Evolutionary conservation across 2,797 vertebrate genomes (phyloP).

Genomic region (Mycteria americana): DNA sequence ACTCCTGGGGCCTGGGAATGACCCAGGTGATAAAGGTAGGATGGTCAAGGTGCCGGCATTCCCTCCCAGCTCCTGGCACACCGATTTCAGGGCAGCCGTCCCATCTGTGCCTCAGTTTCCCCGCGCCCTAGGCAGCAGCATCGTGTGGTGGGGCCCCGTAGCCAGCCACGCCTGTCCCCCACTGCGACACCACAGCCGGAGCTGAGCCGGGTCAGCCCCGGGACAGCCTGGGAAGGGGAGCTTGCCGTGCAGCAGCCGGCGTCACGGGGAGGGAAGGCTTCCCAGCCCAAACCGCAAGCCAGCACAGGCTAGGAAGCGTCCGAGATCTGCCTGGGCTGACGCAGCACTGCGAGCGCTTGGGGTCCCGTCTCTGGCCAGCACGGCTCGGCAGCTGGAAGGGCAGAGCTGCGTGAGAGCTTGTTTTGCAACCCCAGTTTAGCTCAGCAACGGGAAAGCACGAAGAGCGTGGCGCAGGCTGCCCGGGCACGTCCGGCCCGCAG

Average conservation of each 20-base stretch:
- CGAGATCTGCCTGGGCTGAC: background rate
- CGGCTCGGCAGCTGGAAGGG: background rate
- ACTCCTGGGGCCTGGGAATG: background rate
- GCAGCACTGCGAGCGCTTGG: background rate
- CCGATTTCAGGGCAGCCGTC: background rate
- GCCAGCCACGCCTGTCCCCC: background rate
- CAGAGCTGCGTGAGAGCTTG: background rate
- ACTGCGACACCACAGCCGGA: rapidly evolving
- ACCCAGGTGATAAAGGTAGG: background rate
- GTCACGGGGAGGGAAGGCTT: background rate
- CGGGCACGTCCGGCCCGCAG: background rate
- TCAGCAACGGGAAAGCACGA: background rate
- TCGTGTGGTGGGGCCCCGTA: background rate
- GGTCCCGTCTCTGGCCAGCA: background rate
- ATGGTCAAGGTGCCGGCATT: background rate
- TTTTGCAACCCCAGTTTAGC: background rate
- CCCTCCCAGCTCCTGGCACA: background rate
- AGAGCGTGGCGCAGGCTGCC: background rate
- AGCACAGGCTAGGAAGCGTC: background rate
- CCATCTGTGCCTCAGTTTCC: background rate
- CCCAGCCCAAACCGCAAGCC: background rate
- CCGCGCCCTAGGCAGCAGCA: background rate
- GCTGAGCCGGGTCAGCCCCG: background rate
- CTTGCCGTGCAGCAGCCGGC: background rate
- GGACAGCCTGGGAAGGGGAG: background rate